Base-by-base conservation (phyloP, 2,113 vertebrate genomes). In the Bubo blakistoni region DNA sequence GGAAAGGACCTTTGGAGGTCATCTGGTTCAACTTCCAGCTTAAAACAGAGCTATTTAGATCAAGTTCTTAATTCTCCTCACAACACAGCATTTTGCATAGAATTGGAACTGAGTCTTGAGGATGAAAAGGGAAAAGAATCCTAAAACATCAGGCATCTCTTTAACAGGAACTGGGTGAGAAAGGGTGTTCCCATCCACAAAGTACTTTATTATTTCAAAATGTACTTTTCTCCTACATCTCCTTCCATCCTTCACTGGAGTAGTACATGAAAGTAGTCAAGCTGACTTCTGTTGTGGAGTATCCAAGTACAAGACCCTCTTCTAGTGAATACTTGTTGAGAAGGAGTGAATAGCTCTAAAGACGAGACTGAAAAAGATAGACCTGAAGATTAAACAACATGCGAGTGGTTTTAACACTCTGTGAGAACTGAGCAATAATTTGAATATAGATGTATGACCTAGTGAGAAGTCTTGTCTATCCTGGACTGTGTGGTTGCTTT, bases 171-270 rank as follows among this genome's bases (percentile, higher is more conserved):
- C 6, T 85, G 8, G 13, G 20, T 32, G 5, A 52, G 22, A 83
- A 72, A 77, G 10, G 22, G 3, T 6, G 3, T 72, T 67, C 9
- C 3, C 4, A 63, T 29, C 9, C 5, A 63, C 15, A 76, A 67
- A 86, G 58, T 16, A 47, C 3, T 11, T 30, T 10, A 15, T 49
- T 24, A 27, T 80, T 58, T 66, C 7, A 57, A 57, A 86, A 52
- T 0, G 0, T 12, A 7, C 26, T 74, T 94, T 94, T 70, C 10
- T 86, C 6, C 16, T 81, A 19, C 11, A 57, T 2, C 2, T 83
- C 10, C 17, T 90, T 86, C 9, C 17, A 15, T 61, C 54, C 18
- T 59, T 89, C n/a, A 38, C 22, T 34, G 19, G 9, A 65, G 7
- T 13, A 46, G 9, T 16, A 46, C 9, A 24, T 67, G 12, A 76